Conservation (phyloP, 2,113 vertebrate genomes). For the Prochilodus magdalenae region DNA sequence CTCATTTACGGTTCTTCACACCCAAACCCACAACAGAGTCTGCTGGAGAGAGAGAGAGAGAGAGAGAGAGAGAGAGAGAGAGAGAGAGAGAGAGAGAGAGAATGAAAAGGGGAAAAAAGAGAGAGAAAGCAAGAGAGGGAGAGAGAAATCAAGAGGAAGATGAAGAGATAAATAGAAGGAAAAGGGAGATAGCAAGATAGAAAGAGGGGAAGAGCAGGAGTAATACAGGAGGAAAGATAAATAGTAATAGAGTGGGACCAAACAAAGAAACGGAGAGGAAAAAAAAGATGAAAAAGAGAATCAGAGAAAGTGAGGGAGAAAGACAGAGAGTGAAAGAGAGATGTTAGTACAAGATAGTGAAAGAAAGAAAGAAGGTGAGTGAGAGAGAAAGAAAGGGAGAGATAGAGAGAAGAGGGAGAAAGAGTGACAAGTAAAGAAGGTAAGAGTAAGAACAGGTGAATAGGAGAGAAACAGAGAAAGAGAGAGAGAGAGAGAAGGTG, state of each 20-base stretch:
- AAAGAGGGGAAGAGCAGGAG: not conserved
- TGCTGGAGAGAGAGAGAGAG: conserved; percentile 17
- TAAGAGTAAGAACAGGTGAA: no score
- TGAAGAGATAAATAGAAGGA: no score
- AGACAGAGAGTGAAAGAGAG: conserved; percentile 57
- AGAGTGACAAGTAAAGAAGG: not conserved
- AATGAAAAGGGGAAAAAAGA: not conserved
- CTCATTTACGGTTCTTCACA: conserved; percentile 78
- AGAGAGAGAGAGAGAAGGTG: not conserved
- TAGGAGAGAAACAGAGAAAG: not conserved
- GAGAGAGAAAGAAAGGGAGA: not conserved
- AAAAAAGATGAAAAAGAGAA: not conserved
- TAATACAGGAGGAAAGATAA: not conserved
- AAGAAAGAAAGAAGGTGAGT: conserved; percentile 1
- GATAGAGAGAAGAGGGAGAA: not conserved
- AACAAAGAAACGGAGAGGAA: not conserved
- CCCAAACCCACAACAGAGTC: conserved; percentile 64
- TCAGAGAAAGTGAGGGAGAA: conserved; percentile 28
- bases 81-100: not conserved
- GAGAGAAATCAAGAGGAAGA: not conserved
- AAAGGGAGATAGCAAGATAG: not conserved
- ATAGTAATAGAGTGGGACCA: not conserved
- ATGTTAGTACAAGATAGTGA: not conserved
- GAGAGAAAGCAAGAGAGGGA: not conserved
- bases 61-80: conserved; percentile 1